Evolutionary conservation across 1,140 invertebrate species (phyloP), one percentile per base, ranked within the genome.

Genomic region (Radopholus similis): DNA sequence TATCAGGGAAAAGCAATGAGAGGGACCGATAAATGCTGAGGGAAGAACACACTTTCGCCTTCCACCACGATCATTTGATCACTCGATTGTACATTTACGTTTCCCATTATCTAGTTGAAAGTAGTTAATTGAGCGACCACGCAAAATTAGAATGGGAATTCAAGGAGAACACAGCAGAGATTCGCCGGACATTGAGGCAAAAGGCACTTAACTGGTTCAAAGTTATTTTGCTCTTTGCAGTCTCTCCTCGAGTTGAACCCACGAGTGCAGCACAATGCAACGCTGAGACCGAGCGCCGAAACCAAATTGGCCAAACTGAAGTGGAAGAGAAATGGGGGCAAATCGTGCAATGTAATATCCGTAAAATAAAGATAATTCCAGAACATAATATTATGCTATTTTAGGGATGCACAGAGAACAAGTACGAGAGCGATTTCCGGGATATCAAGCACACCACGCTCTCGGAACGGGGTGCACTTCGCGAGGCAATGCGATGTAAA

Each of bases 401-500:
- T 76, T n/a, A 35, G 44, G 34, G n/a, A 21, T 54, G 70, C 18
- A 23, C 11, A 8, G 42, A 60, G 82, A 83, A 86, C n/a, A 83
- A 87, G 2, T 83, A 93, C 57, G 85, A 87, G 62, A 94, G 95
- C 59, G 91, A 97, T 83, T 97, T 97, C 83, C 90, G 93, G 71
- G 95, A 97, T 77, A 91, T 97, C 37, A 98, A 98, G 83, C 93
- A 92, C 75, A 97, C 93, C 23, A 97, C 95, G 0, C 78, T 97
- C 47, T 94, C 92, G 76, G 95, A 98, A 83, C 86, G 94, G 8
- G 94, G 89, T 2, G 95, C 95, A 0, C 82, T 98, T 15, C 88
- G 86, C 68, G 95, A 98, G 84, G 92, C 95, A 0, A 87, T 88
- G 0, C 86, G 85, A 82, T 85, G 74, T 62, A 32, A 13, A 42